phyloP scores from a whole-genome alignment of 2,113 vertebrate genomes.

The Pygoscelis antarcticus region DNA sequence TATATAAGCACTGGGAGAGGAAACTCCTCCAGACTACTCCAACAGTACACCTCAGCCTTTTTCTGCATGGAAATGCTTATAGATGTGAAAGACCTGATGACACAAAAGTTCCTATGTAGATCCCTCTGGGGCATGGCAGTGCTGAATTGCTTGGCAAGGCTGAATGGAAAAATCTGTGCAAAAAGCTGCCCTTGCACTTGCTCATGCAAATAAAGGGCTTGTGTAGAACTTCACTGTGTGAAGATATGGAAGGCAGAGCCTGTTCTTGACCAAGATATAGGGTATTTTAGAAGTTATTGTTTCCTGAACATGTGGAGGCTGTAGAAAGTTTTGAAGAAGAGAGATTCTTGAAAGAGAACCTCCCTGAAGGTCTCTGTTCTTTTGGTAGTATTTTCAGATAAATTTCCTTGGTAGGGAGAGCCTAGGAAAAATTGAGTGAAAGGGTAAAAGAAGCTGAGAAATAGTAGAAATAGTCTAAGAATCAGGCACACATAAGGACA shows the following conservation, averaged over 20 bases:
- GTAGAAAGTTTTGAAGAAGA: not conserved
- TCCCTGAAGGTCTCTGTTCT: not conserved
- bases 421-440: not conserved
- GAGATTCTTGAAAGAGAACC: not conserved
- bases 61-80: not conserved
- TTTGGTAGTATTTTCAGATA: not conserved
- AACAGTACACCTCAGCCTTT: not conserved
- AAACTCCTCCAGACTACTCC: not conserved
- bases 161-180: conserved; percentile 8
- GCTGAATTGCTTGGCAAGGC: not conserved
- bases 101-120: not conserved
- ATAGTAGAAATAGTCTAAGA: not conserved
- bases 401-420: not conserved
- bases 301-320: not conserved
- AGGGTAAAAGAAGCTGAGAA: not conserved
- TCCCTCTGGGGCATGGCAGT: not conserved
- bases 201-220: not conserved
- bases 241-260: not conserved
- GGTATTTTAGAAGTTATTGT: not conserved
- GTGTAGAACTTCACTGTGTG: not conserved
- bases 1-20: not conserved
- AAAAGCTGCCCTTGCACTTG: conserved; percentile 5
- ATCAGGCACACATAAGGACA: not conserved
- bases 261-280: not conserved
- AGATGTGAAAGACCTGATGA: not conserved